These are phyloP conservation scores for Oxygymnocypris stewartii DNA, from an alignment of 2,113 vertebrate species.

Conservation along the genomic window DNA sequence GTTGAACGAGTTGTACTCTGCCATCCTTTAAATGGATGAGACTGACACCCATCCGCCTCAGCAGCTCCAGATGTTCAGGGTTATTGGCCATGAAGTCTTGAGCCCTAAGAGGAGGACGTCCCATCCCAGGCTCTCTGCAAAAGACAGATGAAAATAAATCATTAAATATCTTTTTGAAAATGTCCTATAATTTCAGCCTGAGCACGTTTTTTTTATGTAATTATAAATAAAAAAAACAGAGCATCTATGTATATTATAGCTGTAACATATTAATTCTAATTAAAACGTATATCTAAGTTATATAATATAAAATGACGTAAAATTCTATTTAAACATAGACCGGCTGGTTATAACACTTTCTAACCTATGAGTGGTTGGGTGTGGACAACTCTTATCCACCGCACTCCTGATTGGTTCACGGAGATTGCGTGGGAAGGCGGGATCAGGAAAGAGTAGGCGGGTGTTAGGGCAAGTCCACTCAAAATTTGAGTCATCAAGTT, in stretches of 20 bases:
- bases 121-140: conserved; percentile 76
- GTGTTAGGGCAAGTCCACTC: conserved; percentile 98
- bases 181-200: neutral
- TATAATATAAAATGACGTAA: neutral
- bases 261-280: no score
- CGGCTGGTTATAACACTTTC: neutral
- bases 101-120: conserved; percentile 88
- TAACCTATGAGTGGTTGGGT: conserved; percentile 73
- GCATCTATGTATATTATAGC: no score
- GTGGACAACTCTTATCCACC: conserved; percentile 95
- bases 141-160: neutral
- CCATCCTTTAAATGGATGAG: conserved; percentile 98
- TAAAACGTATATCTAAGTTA: no score
- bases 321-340: neutral
- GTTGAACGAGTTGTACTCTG: conserved; percentile 94
- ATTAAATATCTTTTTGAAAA: neutral
- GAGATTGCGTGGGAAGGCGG: conserved; percentile 89
- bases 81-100: conserved; percentile 99
- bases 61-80: conserved; percentile 93
- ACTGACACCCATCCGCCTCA: conserved; percentile 98
- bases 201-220: neutral
- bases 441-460: conserved; percentile 94
- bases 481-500: conserved; percentile 95
- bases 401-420: conserved; percentile 94
- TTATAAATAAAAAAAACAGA: no score